Base-by-base conservation (phyloP, 2,797 vertebrate genomes). In the Betta splendens region DNA sequence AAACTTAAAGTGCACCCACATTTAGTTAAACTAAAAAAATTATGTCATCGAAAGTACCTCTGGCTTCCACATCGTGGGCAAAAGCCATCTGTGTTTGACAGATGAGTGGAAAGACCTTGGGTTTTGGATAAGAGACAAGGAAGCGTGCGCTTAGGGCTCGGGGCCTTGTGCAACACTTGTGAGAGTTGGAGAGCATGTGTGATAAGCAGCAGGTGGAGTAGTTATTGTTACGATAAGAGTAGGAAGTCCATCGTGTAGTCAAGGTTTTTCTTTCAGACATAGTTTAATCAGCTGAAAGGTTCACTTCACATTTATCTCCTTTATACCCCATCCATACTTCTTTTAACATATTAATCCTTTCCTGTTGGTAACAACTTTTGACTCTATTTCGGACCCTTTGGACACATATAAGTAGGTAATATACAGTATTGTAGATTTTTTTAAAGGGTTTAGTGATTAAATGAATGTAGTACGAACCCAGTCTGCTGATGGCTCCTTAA, bases 241-340 rank as follows among this genome's bases (percentile, higher is more conserved):
- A 49, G 26, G 63, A 32, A 56, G 79, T 75, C 21, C 37, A 69
- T 73, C 75, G 59, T 52, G 42, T 45, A 65, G 75, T 74, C 79
- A 83, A 75, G 75, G 80, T 80, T 78, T 69, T 35, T 64, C 49
- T 72, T 57, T 55, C 42, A 59, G 44, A 50, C 75, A 70, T 44
- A 77, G 83, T 85, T 85, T 88, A 80, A 77, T 72, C 81, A 86
- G 76, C 85, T 85, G 80, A 85, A 64, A 63, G 58, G 64, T 85
- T 87, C 72, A 69, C 75, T 72, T 72, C 43, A 60, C 44, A 26
- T 70, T 76, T 80, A 67, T 80, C 75, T 56, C 5, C 18, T 36
- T 10, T 40, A n/a, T n/a, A 48, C n/a, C 2, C n/a, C 10, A 4
- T 21, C 3, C 4, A 4, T 0, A 2, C 6, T 13, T 29, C 15